Evolutionary conservation across 2,113 vertebrate species (phyloP), one percentile per base, ranked within the genome.

Genomic region (Microtus montanus): DNA sequence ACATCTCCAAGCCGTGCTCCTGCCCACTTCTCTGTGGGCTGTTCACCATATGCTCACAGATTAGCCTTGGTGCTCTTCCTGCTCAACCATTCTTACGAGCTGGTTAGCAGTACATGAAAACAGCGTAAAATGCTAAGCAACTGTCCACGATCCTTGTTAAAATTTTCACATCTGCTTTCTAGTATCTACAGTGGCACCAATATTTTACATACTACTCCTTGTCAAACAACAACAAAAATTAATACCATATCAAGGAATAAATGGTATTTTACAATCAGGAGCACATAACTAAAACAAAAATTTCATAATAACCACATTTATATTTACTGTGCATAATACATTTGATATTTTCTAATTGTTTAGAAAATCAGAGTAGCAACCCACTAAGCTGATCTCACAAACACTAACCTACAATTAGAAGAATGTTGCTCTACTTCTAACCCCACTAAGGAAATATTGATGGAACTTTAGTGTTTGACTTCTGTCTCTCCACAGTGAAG

Each of bases 141-240:
- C 26, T 92, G 64, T 68, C 68, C 41, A 73, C 78, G 15, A 10
- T 52, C 20, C 80, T 92, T 47, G 33, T 64, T 3, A 4, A 84
- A 83, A 92, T n/a, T 64, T 20, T 91, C 30, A 87, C 47, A 70
- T 52, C 26, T 87, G 38, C 80, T 95, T 89, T 94, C 90, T 80
- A 35, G 33, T 61, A 7, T 1, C 20, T 78, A 70, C 15, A 44
- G 3, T 6, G 38, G 74, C 24, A 64, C 13, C 38, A 20, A 58
- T 52, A 88, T 52, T 35, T 35, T 68, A 47, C 33, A 87, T 8
- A 89, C 5, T 38, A 47, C 8, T 70, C 3, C 49, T 20, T 13
- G 68, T 52, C 54, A 63, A 83, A 82, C 54, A 82, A 82, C 74
- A 73, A 52, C 47, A 70, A 80, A 71, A 20, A 58, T 58, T 86